Evolutionary conservation across 2,797 vertebrate genomes (phyloP), one percentile per base, ranked within the genome.

Genomic region (Miichthys miiuy): DNA sequence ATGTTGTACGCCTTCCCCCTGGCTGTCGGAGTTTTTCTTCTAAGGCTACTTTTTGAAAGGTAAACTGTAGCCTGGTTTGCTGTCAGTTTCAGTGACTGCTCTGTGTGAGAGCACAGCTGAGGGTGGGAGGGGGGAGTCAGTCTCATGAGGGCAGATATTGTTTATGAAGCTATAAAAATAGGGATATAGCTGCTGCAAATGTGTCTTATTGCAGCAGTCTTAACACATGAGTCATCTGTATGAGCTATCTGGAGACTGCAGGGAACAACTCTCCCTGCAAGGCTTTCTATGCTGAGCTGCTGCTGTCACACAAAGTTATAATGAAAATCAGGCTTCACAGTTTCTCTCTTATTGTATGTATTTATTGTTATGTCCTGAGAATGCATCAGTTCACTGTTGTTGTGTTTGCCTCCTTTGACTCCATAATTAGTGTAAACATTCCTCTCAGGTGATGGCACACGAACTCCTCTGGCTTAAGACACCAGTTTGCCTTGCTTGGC

Each of bases 21-120:
- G 87, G 97, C 97, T 1, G 90, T 94, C 20, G 95, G 91, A 25
- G 90, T 98, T 66, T 96, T 97, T 79, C 86, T 95, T 6, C 92
- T 98, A 20, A 89, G 97, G 65, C 85, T 94, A 72, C 81, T 97
- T 2, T 98, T 98, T 89, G 97, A 98, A 88, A 96, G 97, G 97
- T 97, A 87, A 84, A 30, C 5, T 3, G 0, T 1, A 42, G 3
- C 0, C 11, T 11, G n/a, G 18, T 60, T 38, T 52, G 21, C 21
- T 60, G 2, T 25, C n/a, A 0, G 0, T 71, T 47, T 41, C 2
- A 4, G 4, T n/a, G 12, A 21, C 57, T 51, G 42, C 14, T 34
- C 14, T 34, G 51, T 21, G 57, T 18, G 48, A 21, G 23, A 34
- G 25, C 41, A 52, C 25, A 41, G 46, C 21, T 21, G 10, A 11